phyloP scores from a whole-genome alignment of 1,140 invertebrate species.

The Elysia chlorotica region DNA sequence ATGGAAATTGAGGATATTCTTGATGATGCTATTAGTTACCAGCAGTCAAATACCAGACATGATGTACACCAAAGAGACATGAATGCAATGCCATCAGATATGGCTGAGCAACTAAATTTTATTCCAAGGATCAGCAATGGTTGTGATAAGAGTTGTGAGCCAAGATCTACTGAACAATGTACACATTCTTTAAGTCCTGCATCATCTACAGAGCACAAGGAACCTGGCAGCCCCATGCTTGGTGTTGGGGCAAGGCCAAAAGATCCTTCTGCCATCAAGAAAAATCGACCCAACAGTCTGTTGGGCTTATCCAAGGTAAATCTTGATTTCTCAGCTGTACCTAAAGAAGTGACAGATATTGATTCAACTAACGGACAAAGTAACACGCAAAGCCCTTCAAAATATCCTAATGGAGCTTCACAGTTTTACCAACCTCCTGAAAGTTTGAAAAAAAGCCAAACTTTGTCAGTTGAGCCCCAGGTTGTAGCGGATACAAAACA shows the following conservation, averaged over 20 bases:
- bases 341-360: background rate
- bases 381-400: background rate
- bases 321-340: slow-evolving; percentile 20
- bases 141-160: too few species aligned
- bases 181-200: background rate
- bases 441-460: background rate
- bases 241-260: slow-evolving; percentile 42
- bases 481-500: background rate
- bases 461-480: background rate
- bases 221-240: background rate
- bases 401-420: slow-evolving; percentile 2
- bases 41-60: background rate
- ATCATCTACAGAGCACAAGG: background rate
- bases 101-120: too few species aligned
- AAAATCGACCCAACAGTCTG: slow-evolving; percentile 42
- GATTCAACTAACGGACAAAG: background rate
- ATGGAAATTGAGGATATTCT: slow-evolving; percentile 17
- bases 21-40: background rate
- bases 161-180: too few species aligned
- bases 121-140: too few species aligned
- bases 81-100: background rate
- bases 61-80: background rate
- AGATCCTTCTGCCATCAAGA: slow-evolving; percentile 32
- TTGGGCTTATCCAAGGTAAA: slow-evolving; percentile 43
- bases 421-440: background rate